phyloP scores from a whole-genome alignment of 2,797 vertebrate species.

The Rhabdomys pumilio region DNA sequence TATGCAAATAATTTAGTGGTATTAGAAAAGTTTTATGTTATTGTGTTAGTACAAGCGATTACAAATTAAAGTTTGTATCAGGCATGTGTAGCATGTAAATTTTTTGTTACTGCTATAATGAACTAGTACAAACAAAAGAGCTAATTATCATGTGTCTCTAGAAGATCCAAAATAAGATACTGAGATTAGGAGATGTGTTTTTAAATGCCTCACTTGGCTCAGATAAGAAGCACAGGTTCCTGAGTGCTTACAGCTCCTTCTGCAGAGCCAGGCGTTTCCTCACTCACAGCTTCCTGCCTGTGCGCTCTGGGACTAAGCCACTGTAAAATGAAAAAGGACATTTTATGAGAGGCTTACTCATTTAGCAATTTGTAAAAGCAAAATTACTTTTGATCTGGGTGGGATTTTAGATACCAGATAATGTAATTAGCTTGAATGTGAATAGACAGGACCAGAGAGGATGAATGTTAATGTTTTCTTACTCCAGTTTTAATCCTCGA shows the following conservation, averaged over 20 bases:
- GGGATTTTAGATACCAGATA: conserved; percentile 19
- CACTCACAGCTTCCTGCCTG: not conserved
- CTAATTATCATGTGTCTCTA: not conserved
- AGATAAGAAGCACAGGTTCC: not conserved
- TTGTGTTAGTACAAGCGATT: conserved; percentile 1
- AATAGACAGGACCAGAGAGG: not conserved
- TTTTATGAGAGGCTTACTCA: conserved; percentile 9
- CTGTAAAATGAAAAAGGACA: not conserved
- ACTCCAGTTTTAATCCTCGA: conserved; percentile 10
- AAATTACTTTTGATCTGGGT: conserved; percentile 37
- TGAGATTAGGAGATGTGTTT: not conserved
- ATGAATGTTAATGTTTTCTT: not conserved
- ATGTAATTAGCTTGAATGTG: conserved; percentile 22
- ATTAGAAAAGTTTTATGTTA: conserved; percentile 21
- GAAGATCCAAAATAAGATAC: conserved; percentile 19
- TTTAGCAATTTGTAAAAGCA: conserved; percentile 21
- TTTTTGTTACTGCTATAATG: not conserved
- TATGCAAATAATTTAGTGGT: not conserved
- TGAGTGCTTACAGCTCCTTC: not conserved
- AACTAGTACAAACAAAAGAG: not conserved
- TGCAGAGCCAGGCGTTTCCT: not conserved
- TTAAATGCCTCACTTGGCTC: not conserved
- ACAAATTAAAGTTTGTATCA: not conserved
- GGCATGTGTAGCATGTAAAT: not conserved
- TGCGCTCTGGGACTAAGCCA: not conserved